Percentiles rank a stretch among this genome's conserved stretches.
phyloP scores from a whole-genome alignment of 2,113 vertebrate genomes.

The Sinocyclocheilus anshuiensis region DNA sequence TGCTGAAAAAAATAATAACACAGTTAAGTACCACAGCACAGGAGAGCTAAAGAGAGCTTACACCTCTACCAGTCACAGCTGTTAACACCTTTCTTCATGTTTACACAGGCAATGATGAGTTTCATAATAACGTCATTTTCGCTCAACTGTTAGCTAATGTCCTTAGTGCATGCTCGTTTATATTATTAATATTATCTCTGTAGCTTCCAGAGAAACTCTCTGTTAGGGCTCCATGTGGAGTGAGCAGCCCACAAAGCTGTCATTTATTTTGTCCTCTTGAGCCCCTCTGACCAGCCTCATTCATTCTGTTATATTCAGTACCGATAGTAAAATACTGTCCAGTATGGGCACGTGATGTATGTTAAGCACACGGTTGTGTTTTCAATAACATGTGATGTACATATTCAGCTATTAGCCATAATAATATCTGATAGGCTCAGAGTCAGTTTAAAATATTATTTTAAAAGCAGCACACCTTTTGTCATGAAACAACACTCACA shows the following conservation, averaged over 20 bases:
- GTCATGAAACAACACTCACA: slow-evolving; percentile 57
- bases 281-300: slow-evolving; percentile 21
- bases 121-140: slow-evolving; percentile 42
- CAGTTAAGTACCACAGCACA: slow-evolving; percentile 73
- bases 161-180: slow-evolving; percentile 74
- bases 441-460: slow-evolving; percentile 70
- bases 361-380: slow-evolving; percentile 62
- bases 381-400: slow-evolving; percentile 64
- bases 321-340: slow-evolving; percentile 55
- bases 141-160: slow-evolving; percentile 59
- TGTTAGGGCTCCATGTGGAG: slow-evolving; percentile 52
- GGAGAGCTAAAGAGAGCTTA: slow-evolving; percentile 69
- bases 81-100: slow-evolving; percentile 29
- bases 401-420: slow-evolving; percentile 65
- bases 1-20: slow-evolving; percentile 71
- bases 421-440: slow-evolving; percentile 73
- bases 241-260: slow-evolving; percentile 48
- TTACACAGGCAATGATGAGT: slow-evolving; percentile 42
- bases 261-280: slow-evolving; percentile 30
- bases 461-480: slow-evolving; percentile 73
- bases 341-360: slow-evolving; percentile 52
- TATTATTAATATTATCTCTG: slow-evolving; percentile 51
- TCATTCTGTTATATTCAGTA: slow-evolving; percentile 36
- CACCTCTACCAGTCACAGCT: slow-evolving; percentile 50
- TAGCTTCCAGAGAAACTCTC: slow-evolving; percentile 59